phyloP scores from a whole-genome alignment of 2,797 vertebrate genomes.

The Acanthurus leucopareius region DNA sequence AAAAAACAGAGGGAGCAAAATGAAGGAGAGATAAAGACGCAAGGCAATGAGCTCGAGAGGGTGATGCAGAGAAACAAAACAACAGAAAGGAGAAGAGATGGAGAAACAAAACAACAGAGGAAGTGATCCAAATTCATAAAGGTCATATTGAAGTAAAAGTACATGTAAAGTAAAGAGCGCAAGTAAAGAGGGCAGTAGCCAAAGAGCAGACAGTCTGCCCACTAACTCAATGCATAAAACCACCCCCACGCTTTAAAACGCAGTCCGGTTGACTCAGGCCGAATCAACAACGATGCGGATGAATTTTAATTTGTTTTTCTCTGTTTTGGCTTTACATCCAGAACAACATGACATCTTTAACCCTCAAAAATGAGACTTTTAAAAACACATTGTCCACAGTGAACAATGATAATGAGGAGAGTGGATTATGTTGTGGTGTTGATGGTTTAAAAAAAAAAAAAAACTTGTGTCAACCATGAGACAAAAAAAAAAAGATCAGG shows the following conservation, averaged over 20 bases:
- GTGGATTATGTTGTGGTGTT: neutral
- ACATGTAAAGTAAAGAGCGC: constrained; percentile 12
- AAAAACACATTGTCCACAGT: neutral
- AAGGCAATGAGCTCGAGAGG: neutral
- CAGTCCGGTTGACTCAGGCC: constrained; percentile 6
- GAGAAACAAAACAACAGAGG: constrained; percentile 15
- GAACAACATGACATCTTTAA: neutral
- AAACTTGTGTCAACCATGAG: neutral
- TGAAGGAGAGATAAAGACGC: neutral
- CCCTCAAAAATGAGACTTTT: neutral
- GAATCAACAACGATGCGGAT: constrained; percentile 5
- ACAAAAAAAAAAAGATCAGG: neutral
- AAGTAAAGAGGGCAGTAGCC: constrained; percentile 17
- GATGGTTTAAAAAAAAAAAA: neutral
- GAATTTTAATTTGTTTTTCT: neutral
- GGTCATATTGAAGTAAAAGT: constrained; percentile 33
- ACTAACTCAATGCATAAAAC: constrained; percentile 15
- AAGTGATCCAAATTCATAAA: constrained; percentile 37
- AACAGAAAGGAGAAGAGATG: neutral
- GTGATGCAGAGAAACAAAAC: neutral
- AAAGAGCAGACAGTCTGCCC: constrained; percentile 36
- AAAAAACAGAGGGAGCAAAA: constrained; percentile 50
- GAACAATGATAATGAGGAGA: neutral
- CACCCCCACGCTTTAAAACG: constrained; percentile 23
- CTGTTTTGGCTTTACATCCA: neutral